Conservation (phyloP, 2,797 vertebrate genomes). For the Neopelma chrysocephalum region DNA sequence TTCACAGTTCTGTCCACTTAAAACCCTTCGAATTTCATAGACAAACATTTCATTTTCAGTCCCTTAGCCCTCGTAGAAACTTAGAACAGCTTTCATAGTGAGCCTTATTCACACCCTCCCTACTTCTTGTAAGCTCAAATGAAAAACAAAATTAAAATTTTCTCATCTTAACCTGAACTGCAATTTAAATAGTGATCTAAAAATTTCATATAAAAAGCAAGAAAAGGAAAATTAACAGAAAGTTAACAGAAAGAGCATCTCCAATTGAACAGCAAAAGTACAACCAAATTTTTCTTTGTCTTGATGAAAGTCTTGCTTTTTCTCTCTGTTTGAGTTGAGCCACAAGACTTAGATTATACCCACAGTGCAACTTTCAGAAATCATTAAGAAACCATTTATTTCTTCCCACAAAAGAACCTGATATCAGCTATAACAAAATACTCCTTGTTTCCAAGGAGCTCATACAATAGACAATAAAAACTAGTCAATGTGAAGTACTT, state of each 20-base stretch:
- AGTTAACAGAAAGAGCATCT: not conserved
- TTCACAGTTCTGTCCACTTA: not conserved
- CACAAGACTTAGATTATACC: not conserved
- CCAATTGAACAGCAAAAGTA: not conserved
- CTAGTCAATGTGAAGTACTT: not conserved
- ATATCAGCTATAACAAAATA: not conserved
- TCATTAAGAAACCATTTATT: constrained; percentile 4
- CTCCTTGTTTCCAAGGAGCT: not conserved
- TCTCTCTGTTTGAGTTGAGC: not conserved
- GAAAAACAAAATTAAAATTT: not conserved
- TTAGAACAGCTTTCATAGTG: not conserved
- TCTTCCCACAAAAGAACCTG: not conserved
- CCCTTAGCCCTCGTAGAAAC: not conserved
- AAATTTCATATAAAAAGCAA: not conserved
- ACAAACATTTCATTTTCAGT: not conserved
- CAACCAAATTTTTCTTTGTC: not conserved
- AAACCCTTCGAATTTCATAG: not conserved
- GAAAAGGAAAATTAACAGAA: not conserved
- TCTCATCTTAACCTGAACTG: not conserved
- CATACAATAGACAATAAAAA: not conserved
- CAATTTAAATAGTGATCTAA: not conserved
- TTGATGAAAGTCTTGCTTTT: not conserved
- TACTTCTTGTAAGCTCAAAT: not conserved
- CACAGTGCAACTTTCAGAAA: not conserved
- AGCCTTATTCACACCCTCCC: not conserved